A percentile compares a stretch with the other conserved stretches of the same genome.
phyloP scores from a whole-genome alignment of 2,797 vertebrate genomes.

The Nannoperca obscura region DNA sequence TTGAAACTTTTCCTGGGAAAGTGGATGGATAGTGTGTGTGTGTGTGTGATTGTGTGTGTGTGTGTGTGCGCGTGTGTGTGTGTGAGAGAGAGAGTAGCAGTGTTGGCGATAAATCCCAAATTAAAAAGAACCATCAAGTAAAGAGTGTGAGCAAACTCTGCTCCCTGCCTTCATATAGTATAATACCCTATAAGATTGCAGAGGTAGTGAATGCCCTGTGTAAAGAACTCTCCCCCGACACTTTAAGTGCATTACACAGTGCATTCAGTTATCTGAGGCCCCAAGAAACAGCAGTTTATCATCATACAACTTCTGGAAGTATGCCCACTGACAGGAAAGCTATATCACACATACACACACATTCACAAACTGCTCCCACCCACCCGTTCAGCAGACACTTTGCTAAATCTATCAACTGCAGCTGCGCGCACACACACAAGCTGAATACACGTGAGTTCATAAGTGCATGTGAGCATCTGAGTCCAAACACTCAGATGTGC shows the following conservation, averaged over 20 bases:
- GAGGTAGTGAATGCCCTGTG: conserved; percentile 31
- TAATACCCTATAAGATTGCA: conserved; percentile 52
- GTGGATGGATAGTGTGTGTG: conserved; percentile 34
- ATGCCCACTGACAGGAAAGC: conserved; percentile 77
- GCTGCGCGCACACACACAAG: conserved; percentile 43
- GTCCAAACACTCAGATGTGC: conserved; percentile 41
- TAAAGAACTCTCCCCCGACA: conserved; percentile 41
- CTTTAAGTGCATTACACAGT: conserved; percentile 64
- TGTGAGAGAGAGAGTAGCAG: conserved; percentile 8
- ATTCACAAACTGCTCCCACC: conserved; percentile 42
- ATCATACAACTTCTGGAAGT: conserved; percentile 79
- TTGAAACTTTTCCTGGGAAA: conserved; percentile 56
- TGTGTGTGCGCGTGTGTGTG: too few relatives aligned
- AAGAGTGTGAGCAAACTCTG: conserved; percentile 49
- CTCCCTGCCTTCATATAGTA: conserved; percentile 34
- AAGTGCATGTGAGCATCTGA: conserved; percentile 19
- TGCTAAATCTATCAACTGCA: conserved; percentile 62
- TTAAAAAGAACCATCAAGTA: conserved; percentile 50
- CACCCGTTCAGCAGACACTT: conserved; percentile 54
- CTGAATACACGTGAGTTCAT: conserved; percentile 28
- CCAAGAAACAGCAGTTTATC: conserved; percentile 79
- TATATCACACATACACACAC: conserved; percentile 59
- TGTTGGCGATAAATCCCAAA: conserved; percentile 49
- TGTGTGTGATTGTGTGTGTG: conserved; percentile 32
- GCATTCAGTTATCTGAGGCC: conserved; percentile 66